phyloP scores from a whole-genome alignment of 1,140 invertebrate species.

The Laupala kohalensis region DNA sequence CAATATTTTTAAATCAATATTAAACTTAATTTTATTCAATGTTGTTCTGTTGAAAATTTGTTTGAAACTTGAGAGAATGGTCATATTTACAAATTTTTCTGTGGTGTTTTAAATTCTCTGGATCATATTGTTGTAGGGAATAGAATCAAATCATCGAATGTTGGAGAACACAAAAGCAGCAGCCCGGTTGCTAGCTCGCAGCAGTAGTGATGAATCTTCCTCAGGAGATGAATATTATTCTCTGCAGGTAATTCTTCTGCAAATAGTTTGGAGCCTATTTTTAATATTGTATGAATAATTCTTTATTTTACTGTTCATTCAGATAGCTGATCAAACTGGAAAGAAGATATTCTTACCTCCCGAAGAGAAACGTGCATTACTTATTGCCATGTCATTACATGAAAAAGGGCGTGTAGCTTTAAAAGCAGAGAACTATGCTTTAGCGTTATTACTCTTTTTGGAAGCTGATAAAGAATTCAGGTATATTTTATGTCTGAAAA shows the following conservation, averaged over 20 bases:
- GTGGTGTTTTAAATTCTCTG: too few relatives aligned
- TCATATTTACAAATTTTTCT: too few relatives aligned
- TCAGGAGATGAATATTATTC: constrained; percentile 27
- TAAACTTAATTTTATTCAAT: too few relatives aligned
- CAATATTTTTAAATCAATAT: too few relatives aligned
- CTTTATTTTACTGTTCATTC: constrained; percentile 21
- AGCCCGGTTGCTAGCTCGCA: constrained; percentile 25
- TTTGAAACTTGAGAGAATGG: too few relatives aligned
- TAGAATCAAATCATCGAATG: constrained; percentile 28
- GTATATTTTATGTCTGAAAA: constrained; percentile 25
- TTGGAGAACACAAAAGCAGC: constrained; percentile 40
- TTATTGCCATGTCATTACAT: constrained; percentile 60
- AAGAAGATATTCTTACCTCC: constrained; percentile 50
- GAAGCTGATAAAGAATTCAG: constrained; percentile 62
- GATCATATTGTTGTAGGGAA: constrained; percentile 25
- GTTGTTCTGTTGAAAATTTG: too few relatives aligned
- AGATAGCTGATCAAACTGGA: constrained; percentile 67
- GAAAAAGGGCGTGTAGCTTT: constrained; percentile 57
- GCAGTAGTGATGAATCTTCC: constrained; percentile 3
- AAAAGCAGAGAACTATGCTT: constrained; percentile 46
- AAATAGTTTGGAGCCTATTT: neutral
- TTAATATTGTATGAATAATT: neutral
- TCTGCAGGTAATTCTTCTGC: constrained; percentile 28
- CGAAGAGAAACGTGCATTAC: constrained; percentile 47
- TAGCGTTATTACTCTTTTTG: constrained; percentile 53